phyloP scores from a whole-genome alignment of 2,888 invertebrate genomes.

The Eristalis intricaria region DNA sequence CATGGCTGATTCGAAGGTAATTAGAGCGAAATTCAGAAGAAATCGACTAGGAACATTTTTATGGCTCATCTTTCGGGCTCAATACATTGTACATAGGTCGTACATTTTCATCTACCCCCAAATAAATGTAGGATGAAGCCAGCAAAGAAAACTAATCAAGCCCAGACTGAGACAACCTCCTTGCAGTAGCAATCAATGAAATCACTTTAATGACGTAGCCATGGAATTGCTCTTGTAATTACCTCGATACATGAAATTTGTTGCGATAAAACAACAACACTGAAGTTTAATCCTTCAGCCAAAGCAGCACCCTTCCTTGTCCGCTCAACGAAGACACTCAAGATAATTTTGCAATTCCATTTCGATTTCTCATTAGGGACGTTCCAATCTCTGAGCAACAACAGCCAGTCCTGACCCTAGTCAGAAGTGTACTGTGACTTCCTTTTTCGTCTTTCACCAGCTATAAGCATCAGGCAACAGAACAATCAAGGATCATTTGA shows the following conservation, averaged over 20 bases:
- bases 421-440: constrained; percentile 7
- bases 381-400: constrained; percentile 64
- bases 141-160: constrained; percentile 65
- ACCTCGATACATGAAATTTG: constrained; percentile 62
- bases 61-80: constrained; percentile 56
- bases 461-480: constrained; percentile 54
- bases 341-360: constrained; percentile 69
- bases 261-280: constrained; percentile 55
- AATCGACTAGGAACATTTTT: constrained; percentile 67
- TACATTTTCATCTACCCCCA: constrained; percentile 30
- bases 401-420: constrained; percentile 4
- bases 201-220: constrained; percentile 66
- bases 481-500: constrained; percentile 71
- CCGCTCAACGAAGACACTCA: constrained; percentile 37
- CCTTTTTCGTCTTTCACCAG: constrained; percentile 13
- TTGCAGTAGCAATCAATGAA: constrained; percentile 68
- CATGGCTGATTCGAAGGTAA: constrained; percentile 68
- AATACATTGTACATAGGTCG: constrained; percentile 38
- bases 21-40: constrained; percentile 67
- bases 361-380: constrained; percentile 69
- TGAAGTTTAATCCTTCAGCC: constrained; percentile 53
- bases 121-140: constrained; percentile 36
- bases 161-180: constrained; percentile 48
- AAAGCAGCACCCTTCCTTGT: background rate
- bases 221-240: constrained; percentile 63